These are phyloP conservation scores for Ctenopoma kingsleyae DNA, from an alignment of 2,797 vertebrate species.

Conservation along the genomic window DNA sequence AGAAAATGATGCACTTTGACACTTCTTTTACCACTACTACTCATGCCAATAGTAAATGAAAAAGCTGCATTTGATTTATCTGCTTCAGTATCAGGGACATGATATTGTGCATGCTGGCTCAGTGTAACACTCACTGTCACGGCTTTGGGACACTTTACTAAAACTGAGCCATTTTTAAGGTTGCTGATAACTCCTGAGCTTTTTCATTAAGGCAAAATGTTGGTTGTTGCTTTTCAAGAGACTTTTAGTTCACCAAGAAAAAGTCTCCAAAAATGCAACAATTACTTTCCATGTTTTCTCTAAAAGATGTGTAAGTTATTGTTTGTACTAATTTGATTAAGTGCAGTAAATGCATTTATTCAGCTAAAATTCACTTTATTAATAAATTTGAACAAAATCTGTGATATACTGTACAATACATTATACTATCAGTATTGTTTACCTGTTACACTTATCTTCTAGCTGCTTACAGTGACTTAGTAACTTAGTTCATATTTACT, in stretches of 20 bases:
- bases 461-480: background rate
- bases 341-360: background rate
- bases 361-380: background rate
- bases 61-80: background rate
- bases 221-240: conserved; percentile 12
- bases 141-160: background rate
- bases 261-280: too few relatives aligned
- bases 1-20: too few relatives aligned
- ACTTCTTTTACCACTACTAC: too few relatives aligned
- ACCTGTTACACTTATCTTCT: background rate
- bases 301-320: too few relatives aligned
- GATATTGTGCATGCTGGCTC: background rate
- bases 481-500: conserved; percentile 23
- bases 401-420: background rate
- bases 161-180: background rate
- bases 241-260: background rate
- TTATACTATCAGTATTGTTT: background rate
- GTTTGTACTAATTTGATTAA: too few relatives aligned
- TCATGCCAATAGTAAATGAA: background rate
- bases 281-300: conserved; percentile 13
- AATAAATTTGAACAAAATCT: background rate
- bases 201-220: background rate
- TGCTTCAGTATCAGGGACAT: background rate
- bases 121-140: background rate
- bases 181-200: conserved; percentile 11